phyloP scores from a whole-genome alignment of 64 coral and sea anemone genomes.

The Dendronephthya gigantea region DNA sequence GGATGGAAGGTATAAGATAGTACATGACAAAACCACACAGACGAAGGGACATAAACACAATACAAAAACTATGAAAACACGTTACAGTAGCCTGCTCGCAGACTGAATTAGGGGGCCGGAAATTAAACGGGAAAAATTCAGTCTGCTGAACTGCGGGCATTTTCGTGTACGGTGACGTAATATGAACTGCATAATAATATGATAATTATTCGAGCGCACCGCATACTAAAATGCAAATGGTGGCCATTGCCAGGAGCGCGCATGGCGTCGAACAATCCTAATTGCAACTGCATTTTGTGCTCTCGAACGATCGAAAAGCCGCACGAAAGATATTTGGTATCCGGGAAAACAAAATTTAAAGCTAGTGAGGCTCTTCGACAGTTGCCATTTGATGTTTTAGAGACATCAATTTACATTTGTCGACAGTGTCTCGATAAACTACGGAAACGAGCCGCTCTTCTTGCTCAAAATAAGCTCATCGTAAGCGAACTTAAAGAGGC shows the following conservation, averaged over 20 bases:
- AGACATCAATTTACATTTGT: background rate
- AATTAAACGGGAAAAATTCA: background rate
- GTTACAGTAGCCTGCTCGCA: no score
- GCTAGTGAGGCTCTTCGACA: background rate
- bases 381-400: background rate
- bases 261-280: background rate
- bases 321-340: background rate
- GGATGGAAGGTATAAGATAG: no score
- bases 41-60: no score
- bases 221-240: conserved; percentile 10
- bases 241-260: background rate
- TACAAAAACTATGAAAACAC: no score
- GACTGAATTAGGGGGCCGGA: no score
- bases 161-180: background rate
- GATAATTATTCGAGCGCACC: background rate
- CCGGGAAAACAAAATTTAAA: background rate
- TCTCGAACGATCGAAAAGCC: background rate
- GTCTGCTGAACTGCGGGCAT: background rate
- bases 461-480: background rate
- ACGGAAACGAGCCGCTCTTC: background rate
- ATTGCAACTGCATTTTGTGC: background rate
- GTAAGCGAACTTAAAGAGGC: background rate
- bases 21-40: no score
- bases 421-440: conserved; percentile 12
- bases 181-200: background rate